phyloP scores from a whole-genome alignment of 2,113 vertebrate genomes.

The Osmerus eperlanus region DNA sequence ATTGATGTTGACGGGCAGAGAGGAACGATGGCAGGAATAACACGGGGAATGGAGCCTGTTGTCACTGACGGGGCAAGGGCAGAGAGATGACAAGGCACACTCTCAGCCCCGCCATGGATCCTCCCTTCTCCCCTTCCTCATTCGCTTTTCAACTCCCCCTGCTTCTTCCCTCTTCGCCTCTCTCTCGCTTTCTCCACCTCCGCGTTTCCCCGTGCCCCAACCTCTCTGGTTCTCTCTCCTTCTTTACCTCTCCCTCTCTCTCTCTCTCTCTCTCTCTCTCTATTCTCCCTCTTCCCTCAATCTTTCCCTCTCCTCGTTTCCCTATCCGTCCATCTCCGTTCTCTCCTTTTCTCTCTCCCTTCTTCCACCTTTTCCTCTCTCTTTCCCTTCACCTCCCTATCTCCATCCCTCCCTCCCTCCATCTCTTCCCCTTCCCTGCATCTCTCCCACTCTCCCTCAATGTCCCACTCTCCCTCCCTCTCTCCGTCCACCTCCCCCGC shows the following conservation, averaged over 20 bases:
- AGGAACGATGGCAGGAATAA: background rate
- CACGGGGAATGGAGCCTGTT: background rate
- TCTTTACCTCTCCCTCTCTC: background rate
- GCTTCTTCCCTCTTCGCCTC: background rate
- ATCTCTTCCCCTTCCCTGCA: no score
- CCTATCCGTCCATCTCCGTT: slow-evolving; percentile 1
- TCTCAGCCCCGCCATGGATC: background rate
- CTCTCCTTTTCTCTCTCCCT: background rate
- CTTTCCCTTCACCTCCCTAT: no score
- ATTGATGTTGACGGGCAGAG: no score
- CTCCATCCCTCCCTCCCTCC: no score
- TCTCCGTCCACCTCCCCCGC: slow-evolving; percentile 6
- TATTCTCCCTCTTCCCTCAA: no score
- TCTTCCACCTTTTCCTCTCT: background rate
- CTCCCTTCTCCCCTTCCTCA: no score
- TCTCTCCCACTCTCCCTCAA: no score
- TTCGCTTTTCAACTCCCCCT: no score
- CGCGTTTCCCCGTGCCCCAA: no score
- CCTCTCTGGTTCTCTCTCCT: background rate
- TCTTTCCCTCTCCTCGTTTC: background rate
- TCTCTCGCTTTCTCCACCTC: background rate
- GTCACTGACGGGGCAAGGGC: background rate
- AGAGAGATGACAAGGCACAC: background rate
- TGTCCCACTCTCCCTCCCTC: background rate
- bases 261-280: no score